These are phyloP conservation scores for Eriocheir sinensis DNA, from an alignment of 1,140 invertebrate species.

Conservation along the genomic window DNA sequence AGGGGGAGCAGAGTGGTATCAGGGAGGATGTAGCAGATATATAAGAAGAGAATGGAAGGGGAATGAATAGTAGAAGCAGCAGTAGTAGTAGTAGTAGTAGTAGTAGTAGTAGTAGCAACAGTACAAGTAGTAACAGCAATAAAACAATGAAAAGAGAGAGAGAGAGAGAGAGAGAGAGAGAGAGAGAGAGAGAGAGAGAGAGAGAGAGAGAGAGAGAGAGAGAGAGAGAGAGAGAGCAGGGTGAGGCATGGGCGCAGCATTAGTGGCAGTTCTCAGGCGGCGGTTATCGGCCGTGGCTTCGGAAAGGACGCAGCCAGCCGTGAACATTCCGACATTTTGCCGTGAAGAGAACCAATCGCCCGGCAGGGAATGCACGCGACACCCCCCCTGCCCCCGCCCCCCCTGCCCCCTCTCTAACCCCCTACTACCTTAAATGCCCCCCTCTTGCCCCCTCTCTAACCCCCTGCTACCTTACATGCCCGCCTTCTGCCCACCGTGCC, in stretches of 20 bases:
- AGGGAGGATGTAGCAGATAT: neutral
- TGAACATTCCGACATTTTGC: neutral
- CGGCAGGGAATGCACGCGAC: neutral
- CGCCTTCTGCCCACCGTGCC: no score
- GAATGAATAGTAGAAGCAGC: neutral
- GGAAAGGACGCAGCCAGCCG: neutral
- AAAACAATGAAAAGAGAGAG: neutral
- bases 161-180: slow-evolving; percentile 49
- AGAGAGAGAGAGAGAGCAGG: slow-evolving; percentile 55
- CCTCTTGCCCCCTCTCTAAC: neutral
- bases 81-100: neutral
- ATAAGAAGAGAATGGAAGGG: neutral
- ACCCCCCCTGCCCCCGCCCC: neutral
- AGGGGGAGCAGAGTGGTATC: no score
- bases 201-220: slow-evolving; percentile 66
- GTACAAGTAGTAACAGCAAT: neutral
- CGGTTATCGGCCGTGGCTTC: neutral
- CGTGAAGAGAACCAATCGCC: neutral
- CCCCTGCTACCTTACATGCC: no score
- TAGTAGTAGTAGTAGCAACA: neutral
- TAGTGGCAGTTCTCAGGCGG: neutral
- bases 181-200: slow-evolving; percentile 62
- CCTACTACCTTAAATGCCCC: neutral
- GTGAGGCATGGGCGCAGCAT: neutral
- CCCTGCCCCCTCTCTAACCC: neutral